A percentile compares a stretch with the other conserved stretches of the same genome.
phyloP scores from a whole-genome alignment of 1,140 invertebrate genomes.

The Aethina tumida region DNA sequence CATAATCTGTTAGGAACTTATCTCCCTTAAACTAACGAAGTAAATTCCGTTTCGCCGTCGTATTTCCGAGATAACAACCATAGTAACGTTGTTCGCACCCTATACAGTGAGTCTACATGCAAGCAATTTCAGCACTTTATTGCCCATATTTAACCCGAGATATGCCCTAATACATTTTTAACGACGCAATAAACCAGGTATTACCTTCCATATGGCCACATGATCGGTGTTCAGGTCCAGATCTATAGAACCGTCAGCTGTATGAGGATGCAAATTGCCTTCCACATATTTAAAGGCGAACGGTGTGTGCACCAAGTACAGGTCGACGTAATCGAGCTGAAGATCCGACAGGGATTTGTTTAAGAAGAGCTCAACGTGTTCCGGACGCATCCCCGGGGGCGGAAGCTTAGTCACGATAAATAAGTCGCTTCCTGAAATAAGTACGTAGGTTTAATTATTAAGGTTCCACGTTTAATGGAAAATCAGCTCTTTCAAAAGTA shows the following conservation, averaged over 20 bases:
- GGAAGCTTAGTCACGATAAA: constrained; percentile 74
- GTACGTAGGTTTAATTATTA: not conserved
- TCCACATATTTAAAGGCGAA: constrained; percentile 51
- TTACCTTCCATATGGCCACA: constrained; percentile 62
- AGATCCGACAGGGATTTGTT: constrained; percentile 61
- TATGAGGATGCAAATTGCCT: constrained; percentile 37
- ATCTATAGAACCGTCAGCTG: constrained; percentile 49
- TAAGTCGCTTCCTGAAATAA: constrained; percentile 52
- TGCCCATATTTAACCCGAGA: not conserved
- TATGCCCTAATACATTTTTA: not conserved
- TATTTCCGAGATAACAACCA: not conserved
- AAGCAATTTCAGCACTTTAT: not conserved
- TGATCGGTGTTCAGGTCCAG: constrained; percentile 60
- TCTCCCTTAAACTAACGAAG: not conserved
- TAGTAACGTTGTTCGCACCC: not conserved
- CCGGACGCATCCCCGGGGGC: constrained; percentile 42
- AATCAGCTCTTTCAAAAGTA: not conserved
- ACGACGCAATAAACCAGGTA: not conserved
- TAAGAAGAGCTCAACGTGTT: constrained; percentile 61
- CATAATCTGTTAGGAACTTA: too few species aligned
- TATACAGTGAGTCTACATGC: too few species aligned
- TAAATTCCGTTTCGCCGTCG: not conserved
- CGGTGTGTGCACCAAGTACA: constrained; percentile 77
- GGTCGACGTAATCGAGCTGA: constrained; percentile 71
- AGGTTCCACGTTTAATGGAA: not conserved